Conservation (phyloP, 2,113 vertebrate species). For the Malurus elegans region DNA sequence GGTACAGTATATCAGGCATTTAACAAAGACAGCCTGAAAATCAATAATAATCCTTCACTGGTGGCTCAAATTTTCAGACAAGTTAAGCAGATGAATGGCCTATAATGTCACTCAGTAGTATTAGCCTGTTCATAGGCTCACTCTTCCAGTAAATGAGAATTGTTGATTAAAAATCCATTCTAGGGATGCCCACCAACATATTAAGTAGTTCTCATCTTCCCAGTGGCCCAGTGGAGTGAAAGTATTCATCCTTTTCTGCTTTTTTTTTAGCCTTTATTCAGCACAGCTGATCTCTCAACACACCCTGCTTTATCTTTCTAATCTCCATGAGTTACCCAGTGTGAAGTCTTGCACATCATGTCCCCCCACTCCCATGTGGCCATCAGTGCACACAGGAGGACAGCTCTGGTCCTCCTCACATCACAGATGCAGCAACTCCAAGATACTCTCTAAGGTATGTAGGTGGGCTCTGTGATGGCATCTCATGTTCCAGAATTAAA, state of each 20-base stretch:
- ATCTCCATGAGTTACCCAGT: neutral
- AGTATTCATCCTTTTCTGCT: neutral
- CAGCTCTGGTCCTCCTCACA: neutral
- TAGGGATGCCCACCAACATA: conserved; percentile 21
- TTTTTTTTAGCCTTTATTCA: conserved; percentile 17
- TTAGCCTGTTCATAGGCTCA: conserved; percentile 60
- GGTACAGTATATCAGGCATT: conserved; percentile 70
- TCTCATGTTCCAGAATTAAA: neutral
- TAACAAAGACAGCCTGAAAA: conserved; percentile 75
- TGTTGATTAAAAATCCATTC: conserved; percentile 74
- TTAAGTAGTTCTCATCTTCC: conserved; percentile 50
- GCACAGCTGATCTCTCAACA: neutral
- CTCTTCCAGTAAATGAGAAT: conserved; percentile 66
- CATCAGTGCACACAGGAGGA: neutral
- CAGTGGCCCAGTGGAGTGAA: neutral
- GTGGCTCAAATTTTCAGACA: conserved; percentile 71
- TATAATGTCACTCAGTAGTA: conserved; percentile 59
- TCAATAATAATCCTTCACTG: conserved; percentile 73
- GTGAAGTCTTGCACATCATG: neutral
- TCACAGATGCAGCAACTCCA: neutral
- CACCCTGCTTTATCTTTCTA: neutral
- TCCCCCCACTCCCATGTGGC: neutral
- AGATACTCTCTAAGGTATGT: fast-evolving
- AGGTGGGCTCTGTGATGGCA: neutral
- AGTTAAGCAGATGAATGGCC: conserved; percentile 66